Evolutionary conservation across 2,797 vertebrate species (phyloP).

Genomic region (Melanotaenia trifasciata): DNA sequence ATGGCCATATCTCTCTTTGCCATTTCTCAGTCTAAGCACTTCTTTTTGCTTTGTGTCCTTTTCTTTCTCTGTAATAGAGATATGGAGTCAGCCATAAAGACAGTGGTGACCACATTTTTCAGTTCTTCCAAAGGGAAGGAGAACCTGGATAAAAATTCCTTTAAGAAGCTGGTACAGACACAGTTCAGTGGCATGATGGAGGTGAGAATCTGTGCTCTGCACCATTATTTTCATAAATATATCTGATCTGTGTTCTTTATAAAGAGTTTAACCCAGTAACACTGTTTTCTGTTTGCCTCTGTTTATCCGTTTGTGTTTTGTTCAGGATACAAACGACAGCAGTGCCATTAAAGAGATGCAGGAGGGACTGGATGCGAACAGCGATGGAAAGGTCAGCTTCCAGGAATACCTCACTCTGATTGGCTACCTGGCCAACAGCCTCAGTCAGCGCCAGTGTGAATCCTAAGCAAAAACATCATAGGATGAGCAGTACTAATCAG

Average conservation of each 20-base stretch:
- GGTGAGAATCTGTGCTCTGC: slow-evolving; percentile 51
- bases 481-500: slow-evolving; percentile 13
- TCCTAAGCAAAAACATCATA: slow-evolving; percentile 38
- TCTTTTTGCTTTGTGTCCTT: slow-evolving; percentile 11
- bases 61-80: slow-evolving; percentile 41
- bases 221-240: not conserved
- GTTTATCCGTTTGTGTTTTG: not conserved
- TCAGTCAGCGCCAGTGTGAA: slow-evolving; percentile 58
- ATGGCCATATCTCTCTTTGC: slow-evolving; percentile 33
- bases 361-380: slow-evolving; percentile 74
- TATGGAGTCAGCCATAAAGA: slow-evolving; percentile 82
- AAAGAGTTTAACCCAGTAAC: not conserved
- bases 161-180: slow-evolving; percentile 75
- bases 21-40: slow-evolving; percentile 18
- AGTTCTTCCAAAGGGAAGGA: slow-evolving; percentile 68
- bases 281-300: not conserved
- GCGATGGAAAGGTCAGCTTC: slow-evolving; percentile 82
- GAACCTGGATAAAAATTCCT: slow-evolving; percentile 56
- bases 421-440: slow-evolving; percentile 73
- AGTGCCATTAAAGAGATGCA: slow-evolving; percentile 79
- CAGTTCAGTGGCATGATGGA: slow-evolving; percentile 75
- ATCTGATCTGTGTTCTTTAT: not conserved
- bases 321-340: slow-evolving; percentile 72
- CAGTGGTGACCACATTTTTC: slow-evolving; percentile 74
- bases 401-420: slow-evolving; percentile 80